Evolutionary conservation across 64 coral and sea anemone species (phyloP).

Genomic region (Astreopora myriophthalma): DNA sequence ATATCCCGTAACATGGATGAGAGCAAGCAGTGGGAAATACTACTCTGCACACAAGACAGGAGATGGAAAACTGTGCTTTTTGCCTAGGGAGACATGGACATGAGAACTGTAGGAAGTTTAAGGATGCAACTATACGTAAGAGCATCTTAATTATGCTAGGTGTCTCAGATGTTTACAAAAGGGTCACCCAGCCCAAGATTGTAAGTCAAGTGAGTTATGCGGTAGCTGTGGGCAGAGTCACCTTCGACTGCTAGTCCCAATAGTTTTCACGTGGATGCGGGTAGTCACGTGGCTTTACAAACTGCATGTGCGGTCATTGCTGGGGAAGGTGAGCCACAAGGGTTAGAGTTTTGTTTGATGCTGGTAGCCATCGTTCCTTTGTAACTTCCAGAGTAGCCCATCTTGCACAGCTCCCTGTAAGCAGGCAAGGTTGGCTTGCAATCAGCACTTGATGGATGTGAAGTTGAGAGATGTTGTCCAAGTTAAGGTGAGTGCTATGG

Average conservation of each 20-base stretch:
- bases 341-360: constrained; percentile 56
- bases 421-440: constrained; percentile 29
- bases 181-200: neutral
- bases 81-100: constrained; percentile 8
- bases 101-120: constrained; percentile 7
- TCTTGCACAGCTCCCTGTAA: neutral
- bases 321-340: neutral
- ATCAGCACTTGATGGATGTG: neutral
- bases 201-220: neutral
- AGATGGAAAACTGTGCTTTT: neutral
- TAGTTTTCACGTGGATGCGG: constrained; percentile 18
- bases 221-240: neutral
- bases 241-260: neutral
- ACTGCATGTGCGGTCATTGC: constrained; percentile 18
- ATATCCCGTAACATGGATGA: neutral
- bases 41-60: neutral
- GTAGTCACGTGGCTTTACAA: constrained; percentile 23
- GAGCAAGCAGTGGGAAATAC: neutral
- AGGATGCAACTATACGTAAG: neutral
- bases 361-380: constrained; percentile 59
- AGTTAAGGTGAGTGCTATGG: too few relatives aligned
- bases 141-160: neutral
- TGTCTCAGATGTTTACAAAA: constrained; percentile 12
- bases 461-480: too few relatives aligned
- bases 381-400: neutral